Evolutionary conservation across 2,888 invertebrate species (phyloP).

Genomic region (Agrochola macilenta): DNA sequence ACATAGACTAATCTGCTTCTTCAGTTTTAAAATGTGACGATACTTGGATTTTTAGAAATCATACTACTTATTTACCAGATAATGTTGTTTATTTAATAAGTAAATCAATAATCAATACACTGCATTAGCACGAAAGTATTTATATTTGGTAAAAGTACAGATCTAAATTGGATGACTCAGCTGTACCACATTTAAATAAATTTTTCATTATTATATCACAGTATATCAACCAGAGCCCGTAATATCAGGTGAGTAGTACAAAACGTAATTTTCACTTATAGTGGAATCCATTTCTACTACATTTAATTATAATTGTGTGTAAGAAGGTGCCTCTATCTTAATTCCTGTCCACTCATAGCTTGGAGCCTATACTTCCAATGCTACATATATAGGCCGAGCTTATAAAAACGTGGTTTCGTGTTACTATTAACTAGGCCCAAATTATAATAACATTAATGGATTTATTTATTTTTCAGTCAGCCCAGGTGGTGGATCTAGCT

Average conservation of each 20-base stretch:
- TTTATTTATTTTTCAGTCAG: conserved; percentile 27
- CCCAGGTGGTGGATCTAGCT: conserved; percentile 24
- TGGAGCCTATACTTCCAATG: not conserved
- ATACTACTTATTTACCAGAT: not conserved
- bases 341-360: not conserved
- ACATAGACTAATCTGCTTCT: not conserved
- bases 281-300: not conserved
- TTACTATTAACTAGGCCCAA: not conserved
- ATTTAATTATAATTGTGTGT: not conserved
- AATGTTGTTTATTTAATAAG: not conserved
- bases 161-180: not conserved
- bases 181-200: not conserved
- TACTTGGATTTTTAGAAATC: not conserved
- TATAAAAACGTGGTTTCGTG: not conserved
- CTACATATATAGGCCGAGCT: not conserved
- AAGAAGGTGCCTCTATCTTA: conserved; percentile 4
- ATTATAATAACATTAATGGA: not conserved
- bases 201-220: not conserved
- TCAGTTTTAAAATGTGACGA: not conserved
- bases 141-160: not conserved
- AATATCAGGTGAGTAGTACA: conserved; percentile 19
- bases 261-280: not conserved
- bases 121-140: not conserved
- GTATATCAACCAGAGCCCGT: not conserved
- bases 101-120: not conserved